phyloP scores from a whole-genome alignment of 2,797 vertebrate genomes.

The Siniperca obscura region DNA sequence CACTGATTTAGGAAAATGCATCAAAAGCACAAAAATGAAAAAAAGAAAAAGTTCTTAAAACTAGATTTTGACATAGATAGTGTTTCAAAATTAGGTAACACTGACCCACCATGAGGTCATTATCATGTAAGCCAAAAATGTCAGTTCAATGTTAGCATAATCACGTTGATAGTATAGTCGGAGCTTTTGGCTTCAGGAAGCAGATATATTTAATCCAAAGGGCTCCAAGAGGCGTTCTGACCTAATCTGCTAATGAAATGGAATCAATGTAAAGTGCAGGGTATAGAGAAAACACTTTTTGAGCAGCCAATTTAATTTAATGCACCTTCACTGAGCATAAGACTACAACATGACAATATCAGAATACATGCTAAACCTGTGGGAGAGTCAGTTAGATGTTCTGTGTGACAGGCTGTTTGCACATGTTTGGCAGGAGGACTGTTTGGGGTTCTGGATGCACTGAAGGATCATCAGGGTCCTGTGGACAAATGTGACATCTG shows the following conservation, averaged over 20 bases:
- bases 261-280: not conserved
- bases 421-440: slow-evolving; percentile 66
- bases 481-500: slow-evolving; percentile 23
- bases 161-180: no score
- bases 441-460: slow-evolving; percentile 75
- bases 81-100: not conserved
- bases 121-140: not conserved
- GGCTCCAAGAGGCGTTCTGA: not conserved
- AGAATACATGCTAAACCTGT: not conserved
- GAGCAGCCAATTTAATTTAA: not conserved
- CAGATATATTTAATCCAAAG: no score
- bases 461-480: slow-evolving; percentile 82
- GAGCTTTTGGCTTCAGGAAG: no score
- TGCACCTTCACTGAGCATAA: not conserved
- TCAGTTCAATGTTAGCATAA: not conserved
- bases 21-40: not conserved
- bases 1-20: not conserved
- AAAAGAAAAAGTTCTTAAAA: not conserved
- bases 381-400: slow-evolving; percentile 16
- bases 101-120: not conserved
- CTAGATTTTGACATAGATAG: not conserved
- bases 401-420: slow-evolving; percentile 48
- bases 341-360: not conserved
- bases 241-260: not conserved
- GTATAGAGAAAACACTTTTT: not conserved